Evolutionary conservation across 2,888 invertebrate species (phyloP), one percentile per base, ranked within the genome.

Genomic region (Carpatolechia fugitivella): DNA sequence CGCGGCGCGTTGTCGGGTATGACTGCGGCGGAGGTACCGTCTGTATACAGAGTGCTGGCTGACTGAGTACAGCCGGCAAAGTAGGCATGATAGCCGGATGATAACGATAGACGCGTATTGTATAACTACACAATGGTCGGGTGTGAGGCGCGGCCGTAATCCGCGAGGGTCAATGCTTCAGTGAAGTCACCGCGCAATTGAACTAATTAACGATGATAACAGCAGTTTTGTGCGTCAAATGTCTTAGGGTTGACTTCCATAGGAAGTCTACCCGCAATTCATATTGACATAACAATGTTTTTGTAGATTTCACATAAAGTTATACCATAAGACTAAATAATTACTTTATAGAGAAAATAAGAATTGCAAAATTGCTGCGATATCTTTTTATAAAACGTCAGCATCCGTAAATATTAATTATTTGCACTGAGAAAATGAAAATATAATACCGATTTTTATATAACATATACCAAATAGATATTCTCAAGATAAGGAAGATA

Each of bases 111-210:
- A 75, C 68, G 72, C 64, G 68, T 63, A 64, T 60, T 13, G 14
- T 52, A 24, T 30, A 46, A 29, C 10, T 35, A 8, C 30, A 56
- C 56, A 56, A 56, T 55, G 46, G 44, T 55, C 52, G 60, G 57
- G 41, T 5, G 18, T 31, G 38, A 58, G 58, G 60, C 40, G 33
- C n/a, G 41, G 13, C 52, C 13, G 55, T 79, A 78, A 79, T 78
- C 78, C 73, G 69, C 72, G 64, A 78, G 77, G 88, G 87, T 88
- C 88, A 87, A 86, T 87, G 88, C 85, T 86, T 85, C 79, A 77
- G 78, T 85, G 85, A 82, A 82, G 81, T 82, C 80, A 80, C 70
- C 79, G 65, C 55, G 44, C 70, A 72, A 75, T 76, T 76, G 72
- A 61, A 64, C 66, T 65, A 75, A 76, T 76, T 74, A 65, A 14